Conservation (phyloP, 2,888 invertebrate genomes). For the Drosophila anomelani region DNA sequence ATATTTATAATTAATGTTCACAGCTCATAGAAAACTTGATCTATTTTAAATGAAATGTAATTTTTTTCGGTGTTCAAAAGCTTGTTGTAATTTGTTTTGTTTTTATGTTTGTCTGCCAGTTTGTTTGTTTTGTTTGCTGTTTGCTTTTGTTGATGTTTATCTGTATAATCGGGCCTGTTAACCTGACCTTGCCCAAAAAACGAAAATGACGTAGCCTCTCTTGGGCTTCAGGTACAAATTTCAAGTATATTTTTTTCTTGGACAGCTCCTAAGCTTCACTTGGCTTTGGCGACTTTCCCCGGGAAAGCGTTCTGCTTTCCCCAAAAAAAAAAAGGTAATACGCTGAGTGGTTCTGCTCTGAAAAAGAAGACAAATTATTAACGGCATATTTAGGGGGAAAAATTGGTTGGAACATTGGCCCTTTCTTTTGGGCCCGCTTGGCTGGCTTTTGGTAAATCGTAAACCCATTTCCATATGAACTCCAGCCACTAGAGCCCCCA, state of each 20-base stretch:
- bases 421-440: conserved; percentile 55
- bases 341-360: conserved; percentile 64
- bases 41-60: too few species aligned
- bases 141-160: conserved; percentile 31
- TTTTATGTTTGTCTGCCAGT: conserved; percentile 29
- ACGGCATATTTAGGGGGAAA: conserved; percentile 61
- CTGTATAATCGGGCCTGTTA: conserved; percentile 41
- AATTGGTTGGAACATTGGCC: conserved; percentile 60
- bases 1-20: neutral
- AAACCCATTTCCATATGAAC: conserved; percentile 32
- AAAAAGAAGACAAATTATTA: conserved; percentile 72
- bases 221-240: conserved; percentile 22
- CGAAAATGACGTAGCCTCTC: conserved; percentile 9
- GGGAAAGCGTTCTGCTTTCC: conserved; percentile 31
- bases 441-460: conserved; percentile 30
- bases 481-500: conserved; percentile 8
- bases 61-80: conserved; percentile 25
- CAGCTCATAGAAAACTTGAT: neutral
- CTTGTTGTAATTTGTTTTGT: conserved; percentile 46
- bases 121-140: conserved; percentile 18
- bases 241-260: conserved; percentile 3
- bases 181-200: conserved; percentile 48
- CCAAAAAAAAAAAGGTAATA: conserved; percentile 16
- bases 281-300: conserved; percentile 24
- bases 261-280: neutral